A percentile compares a stretch with the other conserved stretches of the same genome.
These are phyloP conservation scores for Bimastos eiseni DNA, from an alignment of 2,888 invertebrate genomes.

Conservation along the genomic window DNA sequence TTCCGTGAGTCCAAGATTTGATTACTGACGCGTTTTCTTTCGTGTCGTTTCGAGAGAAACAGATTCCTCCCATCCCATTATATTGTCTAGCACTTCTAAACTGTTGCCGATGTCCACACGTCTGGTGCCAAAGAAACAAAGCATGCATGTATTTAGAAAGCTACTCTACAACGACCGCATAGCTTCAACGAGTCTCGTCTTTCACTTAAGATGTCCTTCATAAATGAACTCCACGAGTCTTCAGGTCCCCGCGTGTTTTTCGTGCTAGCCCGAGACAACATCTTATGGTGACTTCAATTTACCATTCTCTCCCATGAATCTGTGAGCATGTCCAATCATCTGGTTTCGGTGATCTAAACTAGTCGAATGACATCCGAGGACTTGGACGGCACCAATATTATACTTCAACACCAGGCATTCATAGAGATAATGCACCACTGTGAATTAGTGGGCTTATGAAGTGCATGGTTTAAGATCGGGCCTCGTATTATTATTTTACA, in stretches of 20 bases:
- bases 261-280: neutral
- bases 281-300: neutral
- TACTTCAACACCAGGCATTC: neutral
- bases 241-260: neutral
- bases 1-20: neutral
- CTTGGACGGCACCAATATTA: neutral
- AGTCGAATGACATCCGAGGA: neutral
- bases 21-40: neutral
- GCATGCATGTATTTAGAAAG: neutral
- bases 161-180: neutral
- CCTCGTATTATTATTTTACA: no score
- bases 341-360: neutral
- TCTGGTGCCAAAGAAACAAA: neutral
- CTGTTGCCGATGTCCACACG: neutral
- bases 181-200: neutral
- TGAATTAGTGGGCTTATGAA: no score
- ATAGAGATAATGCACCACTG: neutral
- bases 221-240: neutral
- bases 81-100: neutral
- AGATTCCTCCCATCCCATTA: neutral
- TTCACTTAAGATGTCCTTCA: neutral
- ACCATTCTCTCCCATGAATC: neutral
- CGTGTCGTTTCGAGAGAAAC: neutral
- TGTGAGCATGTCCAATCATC: no score
- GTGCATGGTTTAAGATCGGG: no score